Evolutionary conservation across 2,888 invertebrate species (phyloP).

Genomic region (Doris montereyensis): DNA sequence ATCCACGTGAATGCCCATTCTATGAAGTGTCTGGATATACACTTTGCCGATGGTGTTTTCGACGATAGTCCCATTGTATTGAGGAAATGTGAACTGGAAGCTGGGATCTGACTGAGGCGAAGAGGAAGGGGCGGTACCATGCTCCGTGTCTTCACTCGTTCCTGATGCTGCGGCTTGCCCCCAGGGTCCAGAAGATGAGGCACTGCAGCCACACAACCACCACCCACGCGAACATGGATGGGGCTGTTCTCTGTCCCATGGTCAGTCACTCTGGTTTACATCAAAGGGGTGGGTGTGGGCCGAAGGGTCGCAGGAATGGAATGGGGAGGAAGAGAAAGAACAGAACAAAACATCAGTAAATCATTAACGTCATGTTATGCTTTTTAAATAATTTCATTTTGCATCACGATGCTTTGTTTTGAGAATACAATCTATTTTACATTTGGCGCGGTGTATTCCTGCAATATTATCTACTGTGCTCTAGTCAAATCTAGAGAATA

Average conservation of each 20-base stretch:
- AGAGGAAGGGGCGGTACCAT: no score
- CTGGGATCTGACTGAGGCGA: no score
- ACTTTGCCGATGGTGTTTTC: conserved; percentile 80
- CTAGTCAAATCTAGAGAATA: no score
- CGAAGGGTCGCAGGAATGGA: no score
- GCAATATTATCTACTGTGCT: no score
- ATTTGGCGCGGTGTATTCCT: no score
- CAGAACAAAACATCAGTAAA: no score
- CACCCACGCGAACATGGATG: conserved; percentile 24
- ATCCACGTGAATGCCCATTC: conserved; percentile 84
- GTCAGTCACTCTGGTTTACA: conserved; percentile 13
- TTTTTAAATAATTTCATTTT: no score
- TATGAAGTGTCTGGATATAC: conserved; percentile 80
- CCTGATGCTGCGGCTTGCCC: neutral
- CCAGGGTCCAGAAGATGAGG: neutral
- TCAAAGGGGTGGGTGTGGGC: no score
- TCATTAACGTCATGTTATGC: no score
- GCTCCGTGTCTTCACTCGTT: neutral
- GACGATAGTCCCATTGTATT: conserved; percentile 66
- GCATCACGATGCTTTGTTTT: no score
- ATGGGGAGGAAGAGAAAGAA: neutral
- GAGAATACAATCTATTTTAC: no score
- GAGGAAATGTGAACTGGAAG: conserved; percentile 58
- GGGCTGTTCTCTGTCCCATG: conserved; percentile 26
- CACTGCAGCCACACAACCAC: conserved; percentile 18